Percentiles rank a stretch among this genome's conserved stretches.
Evolutionary conservation across 1,140 invertebrate genomes (phyloP).

Genomic region (Bombus soroeensis): DNA sequence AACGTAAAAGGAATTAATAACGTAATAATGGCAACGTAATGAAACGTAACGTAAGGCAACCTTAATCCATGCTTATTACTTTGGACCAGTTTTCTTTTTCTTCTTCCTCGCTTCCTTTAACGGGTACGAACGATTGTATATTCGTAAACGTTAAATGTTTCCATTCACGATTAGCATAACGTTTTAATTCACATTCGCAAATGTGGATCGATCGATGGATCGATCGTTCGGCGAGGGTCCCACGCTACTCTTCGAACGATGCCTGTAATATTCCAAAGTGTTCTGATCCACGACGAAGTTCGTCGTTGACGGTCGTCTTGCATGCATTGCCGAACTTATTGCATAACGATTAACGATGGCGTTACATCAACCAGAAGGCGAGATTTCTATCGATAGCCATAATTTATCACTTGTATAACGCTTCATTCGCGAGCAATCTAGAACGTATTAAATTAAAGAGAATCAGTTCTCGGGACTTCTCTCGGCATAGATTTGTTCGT

Average conservation of each 20-base stretch:
- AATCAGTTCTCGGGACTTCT: neutral
- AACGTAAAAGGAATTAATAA: neutral
- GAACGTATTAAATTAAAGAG: constrained; percentile 35
- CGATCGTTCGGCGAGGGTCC: neutral
- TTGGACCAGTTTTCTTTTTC: neutral
- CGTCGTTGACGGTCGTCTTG: neutral
- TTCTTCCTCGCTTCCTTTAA: neutral
- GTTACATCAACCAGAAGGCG: constrained; percentile 29
- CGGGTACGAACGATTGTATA: neutral
- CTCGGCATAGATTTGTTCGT: constrained; percentile 7
- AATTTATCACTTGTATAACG: constrained; percentile 36
- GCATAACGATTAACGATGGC: constrained; percentile 38
- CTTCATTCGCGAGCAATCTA: constrained; percentile 12
- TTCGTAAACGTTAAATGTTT: neutral
- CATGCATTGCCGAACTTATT: constrained; percentile 25
- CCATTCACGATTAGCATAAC: constrained; percentile 26
- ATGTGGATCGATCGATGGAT: constrained; percentile 6
- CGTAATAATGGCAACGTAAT: too few relatives aligned
- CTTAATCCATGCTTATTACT: neutral
- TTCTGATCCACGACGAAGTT: neutral
- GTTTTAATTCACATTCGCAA: neutral
- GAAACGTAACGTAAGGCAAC: neutral
- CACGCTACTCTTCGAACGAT: neutral
- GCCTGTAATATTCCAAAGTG: neutral
- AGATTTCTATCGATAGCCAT: constrained; percentile 20